Evolutionary conservation across 2,888 invertebrate species (phyloP).

Genomic region (Cylloceria caligata): DNA sequence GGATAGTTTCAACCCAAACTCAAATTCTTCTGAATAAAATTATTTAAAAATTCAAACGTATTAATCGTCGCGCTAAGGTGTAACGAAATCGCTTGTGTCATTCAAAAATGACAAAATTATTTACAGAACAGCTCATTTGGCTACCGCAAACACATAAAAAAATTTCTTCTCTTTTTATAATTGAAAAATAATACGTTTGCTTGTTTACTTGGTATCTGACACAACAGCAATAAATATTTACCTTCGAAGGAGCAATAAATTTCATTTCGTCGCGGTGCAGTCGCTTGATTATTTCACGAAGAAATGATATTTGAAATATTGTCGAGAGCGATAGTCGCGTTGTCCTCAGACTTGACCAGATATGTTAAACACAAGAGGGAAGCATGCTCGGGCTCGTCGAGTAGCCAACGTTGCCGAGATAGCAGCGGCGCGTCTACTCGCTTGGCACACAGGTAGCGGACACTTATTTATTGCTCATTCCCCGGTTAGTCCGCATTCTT

Average conservation of each 20-base stretch:
- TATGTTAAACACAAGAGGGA: constrained; percentile 57
- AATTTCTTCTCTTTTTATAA: background rate
- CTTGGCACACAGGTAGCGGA: constrained; percentile 66
- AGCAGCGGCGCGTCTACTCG: constrained; percentile 45
- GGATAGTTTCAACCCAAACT: background rate
- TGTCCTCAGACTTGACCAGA: constrained; percentile 35
- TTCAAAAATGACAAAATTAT: too few species aligned
- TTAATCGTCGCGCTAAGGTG: too few species aligned
- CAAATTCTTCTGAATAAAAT: too few species aligned
- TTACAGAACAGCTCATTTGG: too few species aligned
- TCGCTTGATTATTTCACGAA: constrained; percentile 26
- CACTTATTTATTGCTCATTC: constrained; percentile 75
- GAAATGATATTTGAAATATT: constrained; percentile 40
- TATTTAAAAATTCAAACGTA: too few species aligned
- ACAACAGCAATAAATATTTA: background rate
- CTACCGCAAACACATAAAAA: background rate
- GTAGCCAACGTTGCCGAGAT: constrained; percentile 66
- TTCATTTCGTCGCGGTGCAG: background rate
- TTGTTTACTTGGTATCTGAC: background rate
- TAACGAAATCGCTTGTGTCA: too few species aligned
- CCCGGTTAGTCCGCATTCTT: constrained; percentile 76
- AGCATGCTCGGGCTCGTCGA: constrained; percentile 35
- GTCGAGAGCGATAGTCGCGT: constrained; percentile 37
- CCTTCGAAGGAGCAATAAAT: constrained; percentile 29
- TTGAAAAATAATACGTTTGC: background rate